Percentiles rank a stretch among this genome's conserved stretches.
phyloP scores from a whole-genome alignment of 2,888 invertebrate species.

The Scelioninae gen. 2 region DNA sequence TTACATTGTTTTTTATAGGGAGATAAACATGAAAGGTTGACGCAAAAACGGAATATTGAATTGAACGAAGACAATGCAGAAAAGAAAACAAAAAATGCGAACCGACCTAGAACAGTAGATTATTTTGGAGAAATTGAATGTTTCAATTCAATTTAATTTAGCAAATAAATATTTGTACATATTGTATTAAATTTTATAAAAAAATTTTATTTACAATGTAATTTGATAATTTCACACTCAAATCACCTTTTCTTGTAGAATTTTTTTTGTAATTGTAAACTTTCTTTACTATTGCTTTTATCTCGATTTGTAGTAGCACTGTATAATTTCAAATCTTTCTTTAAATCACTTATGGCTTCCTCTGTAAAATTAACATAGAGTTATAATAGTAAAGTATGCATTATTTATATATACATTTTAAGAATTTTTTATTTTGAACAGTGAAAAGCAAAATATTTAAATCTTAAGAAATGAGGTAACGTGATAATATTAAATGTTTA shows the following conservation, averaged over 20 bases:
- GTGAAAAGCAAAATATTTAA: too few species aligned
- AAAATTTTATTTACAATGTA: slow-evolving; percentile 7
- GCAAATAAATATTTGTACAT: slow-evolving; percentile 13
- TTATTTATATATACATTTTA: too few species aligned
- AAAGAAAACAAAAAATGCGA: slow-evolving; percentile 15
- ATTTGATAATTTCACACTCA: slow-evolving; percentile 2
- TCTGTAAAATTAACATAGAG: slow-evolving; percentile 26
- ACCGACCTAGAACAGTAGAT: slow-evolving; percentile 25
- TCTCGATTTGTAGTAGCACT: background rate
- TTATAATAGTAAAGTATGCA: background rate
- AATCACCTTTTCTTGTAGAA: slow-evolving; percentile 32
- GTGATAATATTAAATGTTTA: too few species aligned
- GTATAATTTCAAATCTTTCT: slow-evolving; percentile 23
- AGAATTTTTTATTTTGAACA: too few species aligned
- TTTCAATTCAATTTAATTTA: slow-evolving; percentile 45
- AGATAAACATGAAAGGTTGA: slow-evolving; percentile 28
- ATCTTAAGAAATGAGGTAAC: too few species aligned
- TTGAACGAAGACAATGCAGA: background rate
- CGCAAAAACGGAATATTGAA: slow-evolving; percentile 10
- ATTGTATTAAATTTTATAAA: slow-evolving; percentile 18
- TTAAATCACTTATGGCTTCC: slow-evolving; percentile 36
- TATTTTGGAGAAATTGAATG: slow-evolving; percentile 52
- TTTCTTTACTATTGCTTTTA: slow-evolving; percentile 7
- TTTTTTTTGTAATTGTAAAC: slow-evolving; percentile 8
- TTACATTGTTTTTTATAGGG: slow-evolving; percentile 17